Evolutionary conservation across 1,140 invertebrate species (phyloP).

Genomic region (Archivesica marissinica): DNA sequence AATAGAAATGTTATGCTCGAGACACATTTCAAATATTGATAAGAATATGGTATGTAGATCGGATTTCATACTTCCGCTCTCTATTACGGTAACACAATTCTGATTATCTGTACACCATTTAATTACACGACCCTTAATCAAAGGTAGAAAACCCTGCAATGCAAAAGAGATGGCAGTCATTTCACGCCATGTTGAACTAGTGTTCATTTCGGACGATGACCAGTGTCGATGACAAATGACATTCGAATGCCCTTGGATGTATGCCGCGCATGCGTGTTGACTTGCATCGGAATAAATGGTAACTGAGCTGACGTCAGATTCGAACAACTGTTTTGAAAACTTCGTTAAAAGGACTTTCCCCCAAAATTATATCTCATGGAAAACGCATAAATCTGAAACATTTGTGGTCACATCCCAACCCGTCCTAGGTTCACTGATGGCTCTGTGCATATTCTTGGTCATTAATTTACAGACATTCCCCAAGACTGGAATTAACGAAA

Average conservation of each 20-base stretch:
- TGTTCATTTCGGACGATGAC: background rate
- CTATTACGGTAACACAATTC: background rate
- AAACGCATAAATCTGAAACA: too few relatives aligned
- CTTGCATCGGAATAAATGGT: conserved; percentile 24
- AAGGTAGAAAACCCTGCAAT: background rate
- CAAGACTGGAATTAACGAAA: too few relatives aligned
- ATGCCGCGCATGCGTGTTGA: conserved; percentile 2
- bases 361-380: too few relatives aligned
- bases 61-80: background rate
- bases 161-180: background rate
- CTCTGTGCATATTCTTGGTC: too few relatives aligned
- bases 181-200: background rate
- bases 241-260: background rate
- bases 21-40: background rate
- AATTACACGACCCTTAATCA: background rate
- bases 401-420: too few relatives aligned
- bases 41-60: background rate
- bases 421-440: too few relatives aligned
- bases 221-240: background rate
- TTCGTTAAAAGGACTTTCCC: too few relatives aligned
- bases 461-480: too few relatives aligned
- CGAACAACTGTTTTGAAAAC: too few relatives aligned
- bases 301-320: too few relatives aligned
- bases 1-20: background rate
- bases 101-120: background rate